These are phyloP conservation scores for Caenorhabditis angaria DNA, from an alignment of 2,888 invertebrate genomes.

Conservation along the genomic window DNA sequence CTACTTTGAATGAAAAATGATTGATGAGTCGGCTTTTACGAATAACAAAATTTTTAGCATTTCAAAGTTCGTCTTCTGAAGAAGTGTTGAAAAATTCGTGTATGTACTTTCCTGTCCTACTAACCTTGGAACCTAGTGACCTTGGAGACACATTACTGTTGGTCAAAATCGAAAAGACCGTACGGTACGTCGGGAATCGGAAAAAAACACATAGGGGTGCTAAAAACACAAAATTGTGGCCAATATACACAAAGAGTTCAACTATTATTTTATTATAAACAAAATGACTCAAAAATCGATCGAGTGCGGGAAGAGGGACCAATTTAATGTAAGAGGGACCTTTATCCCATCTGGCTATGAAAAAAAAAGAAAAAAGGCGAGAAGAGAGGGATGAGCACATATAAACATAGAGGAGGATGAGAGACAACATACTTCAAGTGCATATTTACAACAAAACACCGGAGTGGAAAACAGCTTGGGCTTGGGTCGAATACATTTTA, in stretches of 20 bases:
- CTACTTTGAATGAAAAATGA: too few species aligned
- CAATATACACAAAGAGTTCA: background rate
- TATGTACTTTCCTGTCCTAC: background rate
- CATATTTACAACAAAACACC: background rate
- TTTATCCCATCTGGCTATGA: constrained; percentile 9
- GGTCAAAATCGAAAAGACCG: background rate
- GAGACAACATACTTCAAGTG: background rate
- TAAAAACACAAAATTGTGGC: constrained; percentile 4
- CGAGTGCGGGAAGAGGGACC: constrained; percentile 20
- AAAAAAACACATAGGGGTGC: background rate
- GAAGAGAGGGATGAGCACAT: background rate
- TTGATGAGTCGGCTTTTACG: too few species aligned
- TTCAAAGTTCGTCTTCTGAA: constrained; percentile 23
- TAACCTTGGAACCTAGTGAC: constrained; percentile 21
- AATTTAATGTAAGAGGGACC: too few species aligned
- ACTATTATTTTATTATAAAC: constrained; percentile 31
- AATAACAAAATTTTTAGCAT: too few species aligned
- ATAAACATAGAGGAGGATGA: constrained; percentile 10
- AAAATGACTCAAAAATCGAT: constrained; percentile 3
- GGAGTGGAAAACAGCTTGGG: constrained; percentile 5
- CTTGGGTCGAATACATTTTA: constrained; percentile 14
- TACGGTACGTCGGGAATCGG: too few species aligned
- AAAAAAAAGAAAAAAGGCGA: background rate
- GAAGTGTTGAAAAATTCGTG: constrained; percentile 6
- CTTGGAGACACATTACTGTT: background rate